phyloP scores from a whole-genome alignment of 1,140 invertebrate genomes.

The Zophobas atratus region DNA sequence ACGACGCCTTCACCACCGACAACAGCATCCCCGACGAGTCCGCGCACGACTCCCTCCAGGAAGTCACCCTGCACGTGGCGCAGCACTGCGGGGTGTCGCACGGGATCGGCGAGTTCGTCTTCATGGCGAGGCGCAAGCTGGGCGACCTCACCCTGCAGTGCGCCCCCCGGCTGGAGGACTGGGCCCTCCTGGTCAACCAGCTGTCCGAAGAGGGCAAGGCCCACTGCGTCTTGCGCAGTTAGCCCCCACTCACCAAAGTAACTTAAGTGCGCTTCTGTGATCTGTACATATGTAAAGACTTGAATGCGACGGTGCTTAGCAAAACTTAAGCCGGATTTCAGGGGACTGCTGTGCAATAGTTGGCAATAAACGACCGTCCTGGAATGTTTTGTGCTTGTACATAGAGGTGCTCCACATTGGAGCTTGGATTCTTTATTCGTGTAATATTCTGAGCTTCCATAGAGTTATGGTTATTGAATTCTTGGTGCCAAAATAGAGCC shows the following conservation, averaged over 20 bases:
- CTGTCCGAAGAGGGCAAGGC: constrained; percentile 74
- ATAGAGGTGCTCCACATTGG: constrained; percentile 39
- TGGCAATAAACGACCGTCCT: constrained; percentile 7
- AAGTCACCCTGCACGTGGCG: constrained; percentile 72
- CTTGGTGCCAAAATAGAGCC: constrained; percentile 45
- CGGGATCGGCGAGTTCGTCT: constrained; percentile 83
- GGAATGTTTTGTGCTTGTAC: constrained; percentile 17
- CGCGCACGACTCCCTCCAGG: constrained; percentile 63
- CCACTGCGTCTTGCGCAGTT: constrained; percentile 75
- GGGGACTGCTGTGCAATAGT: constrained; percentile 30
- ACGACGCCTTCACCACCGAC: constrained; percentile 65
- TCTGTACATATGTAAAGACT: constrained; percentile 30
- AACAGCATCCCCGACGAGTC: constrained; percentile 60
- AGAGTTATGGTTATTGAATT: constrained; percentile 33
- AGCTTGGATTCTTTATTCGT: constrained; percentile 17
- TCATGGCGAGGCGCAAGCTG: constrained; percentile 82
- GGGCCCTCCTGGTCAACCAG: constrained; percentile 74
- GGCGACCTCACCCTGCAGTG: constrained; percentile 81
- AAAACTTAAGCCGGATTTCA: constrained; percentile 18
- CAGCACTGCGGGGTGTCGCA: constrained; percentile 79
- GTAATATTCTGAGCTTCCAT: constrained; percentile 24
- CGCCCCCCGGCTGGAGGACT: constrained; percentile 80
- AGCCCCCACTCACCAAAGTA: constrained; percentile 51
- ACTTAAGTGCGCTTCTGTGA: constrained; percentile 47
- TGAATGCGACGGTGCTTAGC: constrained; percentile 27